Evolutionary conservation across 35 echinoderm and acorn worm species (phyloP), one percentile per base, ranked within the genome.

Genomic region (Lytechinus variegatus): DNA sequence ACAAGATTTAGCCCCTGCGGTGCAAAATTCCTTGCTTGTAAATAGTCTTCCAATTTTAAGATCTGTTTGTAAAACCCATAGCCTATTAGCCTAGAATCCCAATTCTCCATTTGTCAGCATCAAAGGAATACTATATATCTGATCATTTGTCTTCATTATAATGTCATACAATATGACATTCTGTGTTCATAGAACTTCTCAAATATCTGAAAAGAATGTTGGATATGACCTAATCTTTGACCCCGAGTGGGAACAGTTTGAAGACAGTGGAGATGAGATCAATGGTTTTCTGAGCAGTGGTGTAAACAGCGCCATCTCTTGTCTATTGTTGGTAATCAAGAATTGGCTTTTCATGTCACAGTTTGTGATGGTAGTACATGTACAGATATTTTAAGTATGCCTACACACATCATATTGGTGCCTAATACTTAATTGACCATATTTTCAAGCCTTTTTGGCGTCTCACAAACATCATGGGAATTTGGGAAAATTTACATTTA

Each of bases 61-160:
- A 11, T 58, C 13, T 58, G 56, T 1, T 58, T 58, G 9, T 58
- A 2, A 58, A 58, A 9, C 56, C 9, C 8, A 58, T 58, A 58
- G 21, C 8, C 66, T n/a, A 79, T n/a, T 79, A 79, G 19, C 66
- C 66, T 24, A 79, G 66, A 79, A 79, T 79, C 66, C 19, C 21
- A 79, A 19, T 79, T 79, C 24, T 13, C 10, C 10, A 58, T 71
- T 0, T 79, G 1, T 4, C 16, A 79, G 21, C 5, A 24, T 79
- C 16, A 79, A 44, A 79, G 19, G n/a, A 79, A 79, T 19, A 79
- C 16, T 24, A 79, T 24, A 79, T 21, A 79, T 79, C 66, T 79
- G 66, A 24, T 79, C 66, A 79, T 79, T 79, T 79, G 66, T 79
- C 66, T 79, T 79, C 66, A 79, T 79, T 79, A n/a, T 79, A 79